Base-by-base conservation (phyloP, 2,888 invertebrate genomes). In the Netelia fuscicornis region DNA sequence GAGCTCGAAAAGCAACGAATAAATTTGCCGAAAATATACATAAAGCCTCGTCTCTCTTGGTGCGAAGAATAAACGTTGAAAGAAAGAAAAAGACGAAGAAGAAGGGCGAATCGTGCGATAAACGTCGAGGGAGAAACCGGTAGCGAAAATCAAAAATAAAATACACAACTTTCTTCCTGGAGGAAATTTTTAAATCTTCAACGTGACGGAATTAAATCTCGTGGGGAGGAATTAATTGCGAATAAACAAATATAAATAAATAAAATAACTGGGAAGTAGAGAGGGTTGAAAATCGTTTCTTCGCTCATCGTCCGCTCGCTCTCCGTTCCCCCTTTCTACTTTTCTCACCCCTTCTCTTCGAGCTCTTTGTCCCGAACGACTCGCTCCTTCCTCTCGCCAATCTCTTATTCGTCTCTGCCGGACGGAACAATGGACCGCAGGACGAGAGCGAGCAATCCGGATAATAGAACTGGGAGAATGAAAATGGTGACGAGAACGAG, bases 21-120 rank as follows among this genome's bases (percentile, higher is more conserved):
- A 91, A 91, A 91, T 92, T 91, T 88, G 79, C 84, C 77, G 84
- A 86, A 88, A 87, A 75, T 70, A 74, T 67, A 56, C 13, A 79
- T 79, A 48, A 62, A 48, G 67, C 17, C 83, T 17, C 54, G 11
- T 54, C 20, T 37, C 10, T 44, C 68, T n/a, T 17, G 30, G 11
- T 10, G 68, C 25, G 56, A 83, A 79, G 42, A 70, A 83, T 23
- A 62, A 81, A 68, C 30, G 6, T 37, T 20, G 58, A 65, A 67
- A 60, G 25, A 68, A 30, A 30, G 5, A 30, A 30, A 30, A 30
- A 30, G 30, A 25, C 25, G 2, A 25, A 25, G 25, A 25, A 25
- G 25, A 30, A 30, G 30, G 30, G 5, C 2, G 10, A 42, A 77
- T 68, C 44, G 67, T 56, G 52, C 52, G 20, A 54, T 17, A 77